phyloP scores from a whole-genome alignment of 1,140 invertebrate genomes.

The Diabrotica virgifera region DNA sequence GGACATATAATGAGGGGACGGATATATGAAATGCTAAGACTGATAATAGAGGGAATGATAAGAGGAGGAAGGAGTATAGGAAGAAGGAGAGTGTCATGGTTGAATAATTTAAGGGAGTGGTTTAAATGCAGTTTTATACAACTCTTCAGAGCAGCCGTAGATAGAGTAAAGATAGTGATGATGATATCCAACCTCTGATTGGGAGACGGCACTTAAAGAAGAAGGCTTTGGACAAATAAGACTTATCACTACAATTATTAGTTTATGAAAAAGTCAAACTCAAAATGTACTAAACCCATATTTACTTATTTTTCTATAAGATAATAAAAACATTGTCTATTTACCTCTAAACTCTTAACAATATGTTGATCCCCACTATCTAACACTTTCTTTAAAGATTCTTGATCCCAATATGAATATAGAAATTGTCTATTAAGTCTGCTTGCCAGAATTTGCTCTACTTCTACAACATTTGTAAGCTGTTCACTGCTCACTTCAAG shows the following conservation, averaged over 20 bases:
- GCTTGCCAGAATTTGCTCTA: conserved; percentile 6
- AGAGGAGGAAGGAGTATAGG: too few relatives aligned
- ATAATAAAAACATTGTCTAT: conserved; percentile 8
- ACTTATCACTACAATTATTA: not conserved
- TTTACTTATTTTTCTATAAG: not conserved
- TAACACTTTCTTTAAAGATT: conserved; percentile 7
- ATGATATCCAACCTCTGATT: too few relatives aligned
- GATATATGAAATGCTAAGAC: too few relatives aligned
- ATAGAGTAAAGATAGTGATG: too few relatives aligned
- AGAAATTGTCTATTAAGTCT: conserved; percentile 3
- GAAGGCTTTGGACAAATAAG: too few relatives aligned
- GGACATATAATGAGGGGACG: too few relatives aligned
- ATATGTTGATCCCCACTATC: conserved; percentile 10
- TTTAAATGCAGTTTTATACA: too few relatives aligned
- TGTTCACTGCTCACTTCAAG: conserved; percentile 3
- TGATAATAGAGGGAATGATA: too few relatives aligned
- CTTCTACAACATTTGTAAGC: conserved; percentile 18
- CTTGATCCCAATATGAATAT: conserved; percentile 9
- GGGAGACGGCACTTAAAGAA: too few relatives aligned
- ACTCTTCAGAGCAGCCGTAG: too few relatives aligned
- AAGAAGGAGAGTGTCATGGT: too few relatives aligned
- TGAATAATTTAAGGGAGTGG: too few relatives aligned
- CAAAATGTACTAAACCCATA: not conserved
- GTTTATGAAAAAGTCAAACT: not conserved
- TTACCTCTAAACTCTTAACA: conserved; percentile 25